Evolutionary conservation across 2,113 vertebrate genomes (phyloP).

Genomic region (Gyps fulvus): DNA sequence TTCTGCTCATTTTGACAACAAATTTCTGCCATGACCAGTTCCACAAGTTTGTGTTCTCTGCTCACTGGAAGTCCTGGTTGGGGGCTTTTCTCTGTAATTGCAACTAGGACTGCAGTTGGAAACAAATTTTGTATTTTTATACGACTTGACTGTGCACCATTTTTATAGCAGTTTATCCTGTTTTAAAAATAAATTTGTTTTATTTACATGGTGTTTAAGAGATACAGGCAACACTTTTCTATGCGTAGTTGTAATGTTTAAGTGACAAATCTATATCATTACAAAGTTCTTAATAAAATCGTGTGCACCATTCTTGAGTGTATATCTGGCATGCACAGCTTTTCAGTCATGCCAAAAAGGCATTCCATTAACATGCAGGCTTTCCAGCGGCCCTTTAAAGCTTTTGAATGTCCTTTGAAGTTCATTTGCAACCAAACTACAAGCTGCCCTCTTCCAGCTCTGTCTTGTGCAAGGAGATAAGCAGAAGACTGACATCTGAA

Average conservation of each 20-base stretch:
- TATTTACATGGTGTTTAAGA: constrained; percentile 76
- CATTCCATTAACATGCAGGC: background rate
- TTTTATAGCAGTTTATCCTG: constrained; percentile 78
- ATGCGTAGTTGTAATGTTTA: constrained; percentile 69
- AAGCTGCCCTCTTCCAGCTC: constrained; percentile 25
- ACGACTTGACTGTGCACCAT: constrained; percentile 79
- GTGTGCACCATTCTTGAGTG: constrained; percentile 12
- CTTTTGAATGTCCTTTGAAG: background rate
- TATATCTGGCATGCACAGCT: background rate
- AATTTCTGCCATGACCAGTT: constrained; percentile 41
- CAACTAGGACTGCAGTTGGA: constrained; percentile 73
- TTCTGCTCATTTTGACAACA: constrained; percentile 63
- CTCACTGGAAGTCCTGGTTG: constrained; percentile 55
- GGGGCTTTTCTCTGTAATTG: constrained; percentile 69
- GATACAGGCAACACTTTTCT: constrained; percentile 65
- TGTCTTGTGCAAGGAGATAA: constrained; percentile 44
- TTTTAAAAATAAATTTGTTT: constrained; percentile 78
- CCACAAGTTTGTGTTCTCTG: constrained; percentile 42
- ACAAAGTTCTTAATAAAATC: constrained; percentile 33
- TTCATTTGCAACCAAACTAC: background rate
- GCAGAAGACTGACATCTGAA: constrained; percentile 5
- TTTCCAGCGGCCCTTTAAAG: constrained; percentile 10
- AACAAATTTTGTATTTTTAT: constrained; percentile 83
- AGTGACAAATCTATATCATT: constrained; percentile 51
- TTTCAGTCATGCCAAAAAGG: constrained; percentile 38